Evolutionary conservation across 2,113 vertebrate genomes (phyloP), one percentile per base, ranked within the genome.

Genomic region (Scatophagus argus): DNA sequence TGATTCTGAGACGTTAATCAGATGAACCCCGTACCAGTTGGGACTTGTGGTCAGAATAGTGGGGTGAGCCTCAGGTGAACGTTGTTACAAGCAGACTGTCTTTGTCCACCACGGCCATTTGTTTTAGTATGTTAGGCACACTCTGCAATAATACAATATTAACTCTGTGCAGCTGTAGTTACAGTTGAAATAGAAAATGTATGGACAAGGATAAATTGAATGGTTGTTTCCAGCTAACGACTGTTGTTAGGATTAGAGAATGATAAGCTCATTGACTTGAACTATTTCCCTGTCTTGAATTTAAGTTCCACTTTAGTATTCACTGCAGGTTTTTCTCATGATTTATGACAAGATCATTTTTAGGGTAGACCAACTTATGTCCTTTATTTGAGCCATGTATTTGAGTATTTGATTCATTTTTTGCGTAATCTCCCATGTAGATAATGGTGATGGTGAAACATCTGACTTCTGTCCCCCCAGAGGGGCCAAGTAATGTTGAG

Each of bases 1-100:
- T 86, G 87, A 93, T 91, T 90, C 85, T 88, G 79, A 93, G 81
- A 93, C 71, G 32, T 84, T 92, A 93, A 93, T 93, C 91, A 85
- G 84, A 87, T 78, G 71, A 86, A 74, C 65, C 39, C 52, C 0
- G 83, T 87, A 91, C 90, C 87, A 89, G 84, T 79, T 69, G 59
- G 82, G 61, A 66, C 77, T 77, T 61, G 0, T 51, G 86, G 68
- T 84, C 80, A 79, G 36, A 23, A 27, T 34, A 29, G n/a, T n/a
- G 27, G 11, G 59, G 31, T 25, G 43, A 52, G 27, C 76, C 79
- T 81, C 60, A 73, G 55, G 58, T 67, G 62, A 74, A 55, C 36
- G 5, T 41, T 17, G 25, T 39, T 51, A 19, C 34, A 54, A 44
- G 11, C 36, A 39, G 44, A 32, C 17, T 29, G 27, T n/a, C 43